Evolutionary conservation across 2,797 vertebrate genomes (phyloP).

Genomic region (Epinephelus coioides): DNA sequence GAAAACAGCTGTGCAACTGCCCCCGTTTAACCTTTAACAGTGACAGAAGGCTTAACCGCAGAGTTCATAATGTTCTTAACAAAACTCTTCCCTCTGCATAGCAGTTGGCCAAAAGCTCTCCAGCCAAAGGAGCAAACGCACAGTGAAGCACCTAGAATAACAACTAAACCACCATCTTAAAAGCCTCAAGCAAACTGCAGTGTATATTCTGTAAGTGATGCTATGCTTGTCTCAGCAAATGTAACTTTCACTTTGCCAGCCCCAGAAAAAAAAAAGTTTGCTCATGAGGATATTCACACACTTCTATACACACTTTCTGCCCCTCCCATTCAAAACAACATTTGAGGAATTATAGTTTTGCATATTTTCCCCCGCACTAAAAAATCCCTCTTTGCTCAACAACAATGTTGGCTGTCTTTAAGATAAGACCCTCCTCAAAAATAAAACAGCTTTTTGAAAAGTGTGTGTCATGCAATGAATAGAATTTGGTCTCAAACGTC

Average conservation of each 20-base stretch:
- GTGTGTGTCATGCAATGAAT: constrained; percentile 22
- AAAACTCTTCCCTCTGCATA: constrained; percentile 16
- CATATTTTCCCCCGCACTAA: constrained; percentile 32
- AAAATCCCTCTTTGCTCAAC: constrained; percentile 52
- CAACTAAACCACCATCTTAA: constrained; percentile 51
- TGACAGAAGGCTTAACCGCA: constrained; percentile 20
- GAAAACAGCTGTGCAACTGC: constrained; percentile 39
- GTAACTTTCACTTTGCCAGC: constrained; percentile 40
- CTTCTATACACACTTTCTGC: constrained; percentile 4
- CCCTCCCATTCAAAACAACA: constrained; percentile 42
- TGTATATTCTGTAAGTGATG: constrained; percentile 47
- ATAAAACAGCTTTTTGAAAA: constrained; percentile 28
- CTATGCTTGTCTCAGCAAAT: constrained; percentile 70
- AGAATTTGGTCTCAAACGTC: constrained; percentile 19
- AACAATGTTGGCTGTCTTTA: constrained; percentile 35
- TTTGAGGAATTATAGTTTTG: constrained; percentile 52
- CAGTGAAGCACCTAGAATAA: constrained; percentile 20
- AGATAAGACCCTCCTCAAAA: constrained; percentile 40
- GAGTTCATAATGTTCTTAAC: constrained; percentile 39
- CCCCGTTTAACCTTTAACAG: constrained; percentile 31
- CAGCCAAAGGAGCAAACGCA: constrained; percentile 14
- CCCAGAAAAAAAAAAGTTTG: constrained; percentile 27
- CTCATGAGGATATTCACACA: constrained; percentile 15
- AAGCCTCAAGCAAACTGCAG: constrained; percentile 44
- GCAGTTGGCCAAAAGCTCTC: constrained; percentile 31